Conservation (phyloP, 1,140 invertebrate genomes). For the Asbolus verrucosus region DNA sequence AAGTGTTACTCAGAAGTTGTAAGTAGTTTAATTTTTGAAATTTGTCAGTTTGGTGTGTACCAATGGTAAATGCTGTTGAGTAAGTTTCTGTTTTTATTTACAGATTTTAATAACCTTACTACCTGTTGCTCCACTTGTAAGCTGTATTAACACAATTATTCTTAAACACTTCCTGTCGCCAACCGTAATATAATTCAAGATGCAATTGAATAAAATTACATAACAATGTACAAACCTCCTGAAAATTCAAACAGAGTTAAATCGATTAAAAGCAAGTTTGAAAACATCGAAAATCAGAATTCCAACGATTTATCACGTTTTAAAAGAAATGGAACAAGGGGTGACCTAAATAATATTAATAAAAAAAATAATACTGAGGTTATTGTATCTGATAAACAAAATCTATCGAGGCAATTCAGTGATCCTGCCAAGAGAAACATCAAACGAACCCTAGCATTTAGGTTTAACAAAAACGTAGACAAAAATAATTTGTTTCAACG, state of each 20-base stretch:
- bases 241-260: constrained; percentile 62
- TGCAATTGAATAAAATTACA: background rate
- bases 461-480: constrained; percentile 68
- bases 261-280: constrained; percentile 62
- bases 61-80: too few relatives aligned
- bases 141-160: constrained; percentile 3
- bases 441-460: constrained; percentile 73
- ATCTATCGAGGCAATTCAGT: constrained; percentile 68
- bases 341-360: constrained; percentile 7
- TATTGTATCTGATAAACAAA: background rate
- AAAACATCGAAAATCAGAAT: constrained; percentile 55
- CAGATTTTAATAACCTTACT: too few relatives aligned
- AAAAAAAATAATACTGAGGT: background rate
- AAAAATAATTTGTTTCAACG: constrained; percentile 59
- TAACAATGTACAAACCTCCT: constrained; percentile 61
- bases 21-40: too few relatives aligned
- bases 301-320: too few relatives aligned
- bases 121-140: background rate
- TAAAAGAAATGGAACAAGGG: constrained; percentile 43
- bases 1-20: too few relatives aligned
- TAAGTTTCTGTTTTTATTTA: too few relatives aligned
- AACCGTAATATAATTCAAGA: background rate
- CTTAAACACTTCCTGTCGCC: constrained; percentile 3
- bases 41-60: too few relatives aligned
- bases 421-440: constrained; percentile 70